Conservation (phyloP, 2,113 vertebrate species). For the Thalassarche chlororhynchos region DNA sequence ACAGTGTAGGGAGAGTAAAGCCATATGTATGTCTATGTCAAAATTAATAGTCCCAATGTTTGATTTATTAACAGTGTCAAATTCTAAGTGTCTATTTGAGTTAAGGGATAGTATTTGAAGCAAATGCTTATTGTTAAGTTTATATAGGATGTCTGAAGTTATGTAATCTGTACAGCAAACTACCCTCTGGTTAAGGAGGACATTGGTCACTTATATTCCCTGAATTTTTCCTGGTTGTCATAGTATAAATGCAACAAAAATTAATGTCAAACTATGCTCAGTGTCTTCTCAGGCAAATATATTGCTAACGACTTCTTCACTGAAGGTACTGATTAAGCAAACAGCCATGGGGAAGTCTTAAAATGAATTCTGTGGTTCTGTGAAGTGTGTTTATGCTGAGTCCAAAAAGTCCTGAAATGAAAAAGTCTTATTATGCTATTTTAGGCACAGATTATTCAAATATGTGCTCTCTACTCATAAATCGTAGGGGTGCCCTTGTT, state of each 20-base stretch:
- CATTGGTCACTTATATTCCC: background rate
- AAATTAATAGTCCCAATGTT: background rate
- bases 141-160: background rate
- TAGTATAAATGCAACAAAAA: background rate
- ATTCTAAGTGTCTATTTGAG: background rate
- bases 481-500: background rate
- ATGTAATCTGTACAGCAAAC: background rate
- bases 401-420: conserved; percentile 27
- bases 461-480: background rate
- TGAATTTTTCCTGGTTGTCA: background rate
- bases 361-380: background rate
- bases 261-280: background rate
- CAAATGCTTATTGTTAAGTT: background rate
- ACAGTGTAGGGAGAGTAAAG: background rate
- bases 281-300: conserved; percentile 21
- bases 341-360: conserved; percentile 20
- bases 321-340: conserved; percentile 55
- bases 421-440: conserved; percentile 21
- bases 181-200: background rate
- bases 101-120: background rate
- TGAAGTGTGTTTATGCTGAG: conserved; percentile 2
- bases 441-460: background rate
- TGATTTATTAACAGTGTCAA: background rate
- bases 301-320: conserved; percentile 34
- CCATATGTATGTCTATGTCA: background rate